phyloP scores from a whole-genome alignment of 2,113 vertebrate species.

The Struthidea cinerea region DNA sequence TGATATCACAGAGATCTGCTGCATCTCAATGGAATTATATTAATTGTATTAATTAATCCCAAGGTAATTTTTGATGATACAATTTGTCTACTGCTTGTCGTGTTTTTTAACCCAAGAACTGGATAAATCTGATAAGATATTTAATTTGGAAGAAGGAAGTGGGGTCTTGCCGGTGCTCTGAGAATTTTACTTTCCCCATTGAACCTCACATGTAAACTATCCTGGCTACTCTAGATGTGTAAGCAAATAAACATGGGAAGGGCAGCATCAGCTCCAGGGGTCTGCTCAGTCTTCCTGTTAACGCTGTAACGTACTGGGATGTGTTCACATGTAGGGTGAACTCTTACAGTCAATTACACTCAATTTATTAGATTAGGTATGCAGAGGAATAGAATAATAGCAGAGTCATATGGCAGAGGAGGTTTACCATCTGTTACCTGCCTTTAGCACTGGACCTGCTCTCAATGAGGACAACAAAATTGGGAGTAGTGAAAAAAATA shows the following conservation, averaged over 20 bases:
- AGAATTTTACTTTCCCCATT: not conserved
- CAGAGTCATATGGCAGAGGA: constrained; percentile 32
- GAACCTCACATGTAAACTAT: not conserved
- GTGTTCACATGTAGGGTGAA: not conserved
- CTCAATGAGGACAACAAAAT: not conserved
- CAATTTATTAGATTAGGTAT: constrained; percentile 36
- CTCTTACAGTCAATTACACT: constrained; percentile 38
- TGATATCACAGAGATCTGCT: not conserved
- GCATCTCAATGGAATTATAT: not conserved
- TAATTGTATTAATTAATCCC: rapidly evolving
- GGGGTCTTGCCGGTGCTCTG: not conserved
- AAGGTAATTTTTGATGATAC: not conserved
- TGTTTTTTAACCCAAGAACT: not conserved
- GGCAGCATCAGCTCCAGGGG: not conserved
- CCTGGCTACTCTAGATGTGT: not conserved
- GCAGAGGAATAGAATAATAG: constrained; percentile 19
- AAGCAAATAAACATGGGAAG: not conserved
- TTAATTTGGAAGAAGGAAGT: not conserved
- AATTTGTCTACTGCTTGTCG: not conserved
- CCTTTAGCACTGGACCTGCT: constrained; percentile 22
- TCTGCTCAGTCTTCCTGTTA: not conserved
- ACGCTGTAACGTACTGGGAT: not conserved
- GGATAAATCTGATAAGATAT: not conserved
- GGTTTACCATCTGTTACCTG: constrained; percentile 33
- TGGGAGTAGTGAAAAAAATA: not conserved